Conservation (phyloP, 2,797 vertebrate species). For the Chanos chanos region DNA sequence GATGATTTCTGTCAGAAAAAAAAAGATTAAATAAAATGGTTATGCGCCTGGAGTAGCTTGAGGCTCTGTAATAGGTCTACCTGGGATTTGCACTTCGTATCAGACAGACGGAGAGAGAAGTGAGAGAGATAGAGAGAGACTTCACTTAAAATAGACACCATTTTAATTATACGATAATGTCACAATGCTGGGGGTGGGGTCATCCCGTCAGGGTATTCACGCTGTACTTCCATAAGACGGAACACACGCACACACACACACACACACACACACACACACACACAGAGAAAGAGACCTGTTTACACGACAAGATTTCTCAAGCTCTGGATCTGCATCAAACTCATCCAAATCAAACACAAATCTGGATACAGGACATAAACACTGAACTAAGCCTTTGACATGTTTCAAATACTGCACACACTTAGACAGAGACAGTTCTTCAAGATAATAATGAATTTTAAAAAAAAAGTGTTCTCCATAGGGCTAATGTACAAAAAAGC, state of each 20-base stretch:
- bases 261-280: no score
- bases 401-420: no score
- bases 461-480: no score
- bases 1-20: slow-evolving; percentile 20
- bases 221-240: slow-evolving; percentile 20
- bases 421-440: no score
- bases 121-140: slow-evolving; percentile 17
- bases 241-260: slow-evolving; percentile 7
- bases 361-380: no score
- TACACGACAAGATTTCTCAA: no score
- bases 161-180: slow-evolving; percentile 46
- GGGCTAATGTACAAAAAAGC: no score
- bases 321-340: no score
- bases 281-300: no score
- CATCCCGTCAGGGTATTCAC: slow-evolving; percentile 15
- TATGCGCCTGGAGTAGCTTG: slow-evolving; percentile 18
- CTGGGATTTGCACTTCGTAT: not conserved
- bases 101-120: not conserved
- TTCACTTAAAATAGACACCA: slow-evolving; percentile 38
- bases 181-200: slow-evolving; percentile 30
- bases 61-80: slow-evolving; percentile 12
- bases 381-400: no score
- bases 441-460: no score
- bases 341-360: no score
- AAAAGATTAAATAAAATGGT: slow-evolving; percentile 24